These are phyloP conservation scores for Stercorarius parasiticus DNA, from an alignment of 2,113 vertebrate genomes.

Conservation along the genomic window DNA sequence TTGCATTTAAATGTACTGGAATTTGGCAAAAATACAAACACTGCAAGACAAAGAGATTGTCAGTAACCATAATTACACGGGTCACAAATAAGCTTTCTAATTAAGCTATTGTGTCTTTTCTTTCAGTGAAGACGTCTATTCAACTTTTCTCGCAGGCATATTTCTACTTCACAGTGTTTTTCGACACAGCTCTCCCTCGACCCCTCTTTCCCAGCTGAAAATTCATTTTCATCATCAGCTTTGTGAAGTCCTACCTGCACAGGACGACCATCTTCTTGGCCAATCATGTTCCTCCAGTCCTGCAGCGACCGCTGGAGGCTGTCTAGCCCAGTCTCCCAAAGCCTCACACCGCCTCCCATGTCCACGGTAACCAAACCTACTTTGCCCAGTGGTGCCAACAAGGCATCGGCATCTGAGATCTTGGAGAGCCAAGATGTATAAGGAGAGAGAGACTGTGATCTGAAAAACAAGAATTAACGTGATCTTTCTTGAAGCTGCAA, in stretches of 20 bases:
- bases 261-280: constrained; percentile 82
- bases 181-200: background rate
- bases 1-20: background rate
- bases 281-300: constrained; percentile 97
- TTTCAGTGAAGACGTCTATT: background rate
- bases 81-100: background rate
- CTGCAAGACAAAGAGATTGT: background rate
- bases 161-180: background rate
- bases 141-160: background rate
- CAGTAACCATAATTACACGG: background rate
- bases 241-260: constrained; percentile 82
- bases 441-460: constrained; percentile 80
- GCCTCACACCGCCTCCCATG: constrained; percentile 86
- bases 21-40: constrained; percentile 29
- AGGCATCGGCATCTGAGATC: constrained; percentile 86
- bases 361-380: constrained; percentile 89
- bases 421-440: constrained; percentile 91
- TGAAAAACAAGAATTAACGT: constrained; percentile 60
- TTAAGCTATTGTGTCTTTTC: background rate
- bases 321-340: constrained; percentile 93
- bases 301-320: constrained; percentile 86
- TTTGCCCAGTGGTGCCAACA: constrained; percentile 81
- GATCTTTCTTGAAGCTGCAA: background rate
- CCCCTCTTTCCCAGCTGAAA: background rate
- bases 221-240: background rate